Percentiles rank a stretch among this genome's conserved stretches.
Evolutionary conservation across 2,113 vertebrate species (phyloP).

Genomic region (Mormyrus iriodes): DNA sequence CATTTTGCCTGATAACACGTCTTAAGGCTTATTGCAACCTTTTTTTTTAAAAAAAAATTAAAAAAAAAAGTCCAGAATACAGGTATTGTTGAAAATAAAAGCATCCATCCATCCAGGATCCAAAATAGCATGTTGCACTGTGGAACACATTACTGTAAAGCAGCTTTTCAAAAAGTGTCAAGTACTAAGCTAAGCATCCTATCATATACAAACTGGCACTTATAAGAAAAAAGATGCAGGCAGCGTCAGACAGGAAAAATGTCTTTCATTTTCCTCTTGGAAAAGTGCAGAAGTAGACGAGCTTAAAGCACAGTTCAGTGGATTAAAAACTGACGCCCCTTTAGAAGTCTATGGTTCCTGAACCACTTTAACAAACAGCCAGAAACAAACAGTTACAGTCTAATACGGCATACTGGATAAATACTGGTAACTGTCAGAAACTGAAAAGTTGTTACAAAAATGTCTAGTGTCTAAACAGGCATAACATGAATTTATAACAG

Average conservation of each 20-base stretch:
- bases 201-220: not conserved
- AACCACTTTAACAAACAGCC: not conserved
- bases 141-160: not conserved
- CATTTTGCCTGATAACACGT: not conserved
- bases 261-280: not conserved
- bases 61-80: not conserved
- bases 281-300: not conserved
- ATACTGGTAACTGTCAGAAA: no score
- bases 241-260: not conserved
- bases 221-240: not conserved
- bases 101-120: conserved; percentile 8
- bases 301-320: not conserved
- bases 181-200: not conserved
- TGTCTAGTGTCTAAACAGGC: not conserved
- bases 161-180: not conserved
- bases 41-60: no score
- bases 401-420: not conserved
- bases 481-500: not conserved
- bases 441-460: no score
- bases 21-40: not conserved
- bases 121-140: not conserved
- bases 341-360: not conserved
- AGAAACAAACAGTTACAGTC: not conserved
- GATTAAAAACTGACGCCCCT: not conserved
- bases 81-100: not conserved